Conservation (phyloP, 2,888 invertebrate genomes). For the Kryphioiulus occultus region DNA sequence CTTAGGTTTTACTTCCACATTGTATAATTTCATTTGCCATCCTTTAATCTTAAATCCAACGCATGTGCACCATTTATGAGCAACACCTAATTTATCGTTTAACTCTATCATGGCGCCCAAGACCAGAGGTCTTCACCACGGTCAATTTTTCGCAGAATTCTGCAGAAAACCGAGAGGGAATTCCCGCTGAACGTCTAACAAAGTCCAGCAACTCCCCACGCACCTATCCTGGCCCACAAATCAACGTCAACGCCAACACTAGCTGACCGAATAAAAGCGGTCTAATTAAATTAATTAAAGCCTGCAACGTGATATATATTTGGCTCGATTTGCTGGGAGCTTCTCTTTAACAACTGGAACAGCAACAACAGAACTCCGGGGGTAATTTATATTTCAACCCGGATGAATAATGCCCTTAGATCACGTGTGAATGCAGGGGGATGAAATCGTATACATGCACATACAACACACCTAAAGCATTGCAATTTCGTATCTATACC, state of each 20-base stretch:
- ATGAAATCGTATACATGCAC: background rate
- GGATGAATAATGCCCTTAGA: conserved; percentile 17
- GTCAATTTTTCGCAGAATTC: too few relatives aligned
- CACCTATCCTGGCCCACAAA: conserved; percentile 20
- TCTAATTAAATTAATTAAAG: conserved; percentile 53
- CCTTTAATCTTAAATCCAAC: too few relatives aligned
- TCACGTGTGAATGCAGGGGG: conserved; percentile 21
- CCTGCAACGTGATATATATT: conserved; percentile 47
- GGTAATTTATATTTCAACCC: conserved; percentile 29
- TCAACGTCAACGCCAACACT: conserved; percentile 50
- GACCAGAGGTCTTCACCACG: too few relatives aligned
- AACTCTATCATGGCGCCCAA: too few relatives aligned
- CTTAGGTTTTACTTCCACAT: too few relatives aligned
- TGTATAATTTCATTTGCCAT: too few relatives aligned
- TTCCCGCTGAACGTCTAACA: background rate
- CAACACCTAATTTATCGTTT: too few relatives aligned
- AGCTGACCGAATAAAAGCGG: conserved; percentile 49
- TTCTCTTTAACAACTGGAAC: conserved; percentile 33
- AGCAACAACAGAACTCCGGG: conserved; percentile 33
- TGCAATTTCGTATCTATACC: background rate
- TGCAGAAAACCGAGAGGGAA: too few relatives aligned
- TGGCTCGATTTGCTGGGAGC: conserved; percentile 36
- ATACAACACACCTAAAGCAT: background rate
- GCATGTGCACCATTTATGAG: too few relatives aligned
- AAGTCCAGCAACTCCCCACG: conserved; percentile 4